These are phyloP conservation scores for Odontesthes bonariensis DNA, from an alignment of 2,113 vertebrate genomes.

Conservation along the genomic window DNA sequence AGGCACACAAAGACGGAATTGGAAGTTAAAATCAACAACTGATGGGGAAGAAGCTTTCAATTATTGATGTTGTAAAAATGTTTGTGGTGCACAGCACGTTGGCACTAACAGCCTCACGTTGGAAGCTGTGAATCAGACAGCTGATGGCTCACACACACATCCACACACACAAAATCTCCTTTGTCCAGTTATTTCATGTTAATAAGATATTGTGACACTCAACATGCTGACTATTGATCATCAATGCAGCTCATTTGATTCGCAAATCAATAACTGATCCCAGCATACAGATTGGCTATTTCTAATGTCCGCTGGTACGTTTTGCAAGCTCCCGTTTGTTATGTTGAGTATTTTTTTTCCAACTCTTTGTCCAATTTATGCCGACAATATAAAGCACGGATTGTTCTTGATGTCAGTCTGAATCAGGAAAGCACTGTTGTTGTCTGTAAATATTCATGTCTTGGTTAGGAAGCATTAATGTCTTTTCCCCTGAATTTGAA, in stretches of 20 bases:
- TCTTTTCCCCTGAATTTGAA: not conserved
- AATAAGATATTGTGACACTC: conserved; percentile 4
- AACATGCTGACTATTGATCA: conserved; percentile 17
- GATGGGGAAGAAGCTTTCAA: conserved; percentile 34
- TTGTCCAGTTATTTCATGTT: conserved; percentile 12
- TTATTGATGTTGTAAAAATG: conserved; percentile 47
- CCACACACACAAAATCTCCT: conserved; percentile 5
- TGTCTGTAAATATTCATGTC: conserved; percentile 66
- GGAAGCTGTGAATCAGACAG: conserved; percentile 46
- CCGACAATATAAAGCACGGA: conserved; percentile 28
- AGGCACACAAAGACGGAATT: conserved; percentile 32
- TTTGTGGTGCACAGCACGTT: not conserved
- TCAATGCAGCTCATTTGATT: conserved; percentile 14
- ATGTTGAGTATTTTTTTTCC: conserved; percentile 4
- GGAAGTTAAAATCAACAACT: conserved; percentile 49
- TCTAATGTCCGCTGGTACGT: conserved; percentile 5
- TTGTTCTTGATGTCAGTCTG: conserved; percentile 44
- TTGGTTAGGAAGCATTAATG: not conserved
- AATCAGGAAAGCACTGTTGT: conserved; percentile 41
- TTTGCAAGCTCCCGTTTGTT: conserved; percentile 14
- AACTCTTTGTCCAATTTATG: conserved; percentile 17
- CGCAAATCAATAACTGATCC: conserved; percentile 2
- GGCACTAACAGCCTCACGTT: too few relatives aligned
- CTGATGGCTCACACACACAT: conserved; percentile 42
- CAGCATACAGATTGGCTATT: not conserved